A percentile compares a stretch with the other conserved stretches of the same genome.
phyloP scores from a whole-genome alignment of 2,888 invertebrate species.

The Eumerus sabulonum region DNA sequence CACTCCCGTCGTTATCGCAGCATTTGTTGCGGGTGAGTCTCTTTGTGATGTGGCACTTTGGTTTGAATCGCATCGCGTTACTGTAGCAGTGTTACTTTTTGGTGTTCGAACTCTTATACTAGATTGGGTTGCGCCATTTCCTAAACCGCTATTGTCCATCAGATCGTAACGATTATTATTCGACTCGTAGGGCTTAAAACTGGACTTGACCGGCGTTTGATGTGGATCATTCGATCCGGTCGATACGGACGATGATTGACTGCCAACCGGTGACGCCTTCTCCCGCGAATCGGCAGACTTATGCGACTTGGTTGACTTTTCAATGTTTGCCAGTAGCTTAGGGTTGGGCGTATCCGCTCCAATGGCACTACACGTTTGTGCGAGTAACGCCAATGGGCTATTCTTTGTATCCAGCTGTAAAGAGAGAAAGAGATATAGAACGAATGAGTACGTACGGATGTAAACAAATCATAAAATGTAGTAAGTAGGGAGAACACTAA shows the following conservation, averaged over 20 bases:
- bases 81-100: conserved; percentile 70
- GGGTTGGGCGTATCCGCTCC: conserved; percentile 92
- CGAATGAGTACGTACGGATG: conserved; percentile 5
- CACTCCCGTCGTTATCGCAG: conserved; percentile 31
- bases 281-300: conserved; percentile 81
- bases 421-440: conserved; percentile 75
- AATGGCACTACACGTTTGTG: conserved; percentile 98
- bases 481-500: conserved; percentile 37
- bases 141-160: conserved; percentile 65
- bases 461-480: conserved; percentile 52
- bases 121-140: conserved; percentile 44
- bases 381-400: conserved; percentile 95
- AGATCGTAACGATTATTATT: conserved; percentile 80
- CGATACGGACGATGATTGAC: conserved; percentile 78
- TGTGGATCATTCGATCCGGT: conserved; percentile 78
- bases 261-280: conserved; percentile 81
- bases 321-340: conserved; percentile 86
- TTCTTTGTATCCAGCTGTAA: conserved; percentile 98
- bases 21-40: conserved; percentile 74
- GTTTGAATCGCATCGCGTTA: conserved; percentile 85
- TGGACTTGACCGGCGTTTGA: conserved; percentile 80
- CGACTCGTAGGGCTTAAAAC: conserved; percentile 89
- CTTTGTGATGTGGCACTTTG: conserved; percentile 83
- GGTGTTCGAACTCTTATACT: conserved; percentile 74
- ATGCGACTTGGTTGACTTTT: conserved; percentile 82